phyloP scores from a whole-genome alignment of 2,113 vertebrate species.

The Oostethus manadensis region DNA sequence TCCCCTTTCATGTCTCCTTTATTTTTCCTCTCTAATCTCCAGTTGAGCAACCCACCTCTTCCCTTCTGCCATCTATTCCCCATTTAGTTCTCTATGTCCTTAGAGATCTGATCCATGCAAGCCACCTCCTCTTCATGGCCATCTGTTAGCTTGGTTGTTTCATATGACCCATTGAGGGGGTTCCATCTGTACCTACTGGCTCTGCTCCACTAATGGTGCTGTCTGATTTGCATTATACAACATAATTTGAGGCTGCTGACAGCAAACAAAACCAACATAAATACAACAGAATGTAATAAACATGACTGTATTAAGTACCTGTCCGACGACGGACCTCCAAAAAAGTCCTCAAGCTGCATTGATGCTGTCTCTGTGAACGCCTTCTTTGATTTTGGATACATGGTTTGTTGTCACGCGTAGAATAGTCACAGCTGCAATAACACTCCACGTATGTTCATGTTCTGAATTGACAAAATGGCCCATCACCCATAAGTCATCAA shows the following conservation, averaged over 20 bases:
- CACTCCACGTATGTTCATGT: too few species aligned
- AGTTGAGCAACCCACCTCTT: conserved; percentile 1
- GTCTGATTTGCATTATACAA: background rate
- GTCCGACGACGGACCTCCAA: background rate
- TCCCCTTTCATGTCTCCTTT: background rate
- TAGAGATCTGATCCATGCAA: conserved; percentile 2
- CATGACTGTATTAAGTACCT: background rate
- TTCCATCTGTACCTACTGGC: conserved; percentile 9
- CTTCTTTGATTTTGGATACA: too few species aligned
- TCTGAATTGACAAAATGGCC: too few species aligned
- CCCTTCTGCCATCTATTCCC: background rate
- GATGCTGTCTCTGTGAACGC: too few species aligned
- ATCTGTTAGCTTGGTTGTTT: conserved; percentile 13
- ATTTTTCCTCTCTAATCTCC: background rate
- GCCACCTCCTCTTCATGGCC: conserved; percentile 4
- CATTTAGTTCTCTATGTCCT: background rate
- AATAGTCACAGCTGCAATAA: too few species aligned
- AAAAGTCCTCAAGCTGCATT: too few species aligned
- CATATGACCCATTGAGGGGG: conserved; percentile 7
- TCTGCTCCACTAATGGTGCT: background rate
- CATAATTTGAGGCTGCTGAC: background rate
- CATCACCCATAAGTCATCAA: too few species aligned
- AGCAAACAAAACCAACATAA: background rate
- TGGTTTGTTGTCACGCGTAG: too few species aligned
- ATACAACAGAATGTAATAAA: background rate